Base-by-base conservation (phyloP, 2,113 vertebrate species). In the Ammodytes dubius region DNA sequence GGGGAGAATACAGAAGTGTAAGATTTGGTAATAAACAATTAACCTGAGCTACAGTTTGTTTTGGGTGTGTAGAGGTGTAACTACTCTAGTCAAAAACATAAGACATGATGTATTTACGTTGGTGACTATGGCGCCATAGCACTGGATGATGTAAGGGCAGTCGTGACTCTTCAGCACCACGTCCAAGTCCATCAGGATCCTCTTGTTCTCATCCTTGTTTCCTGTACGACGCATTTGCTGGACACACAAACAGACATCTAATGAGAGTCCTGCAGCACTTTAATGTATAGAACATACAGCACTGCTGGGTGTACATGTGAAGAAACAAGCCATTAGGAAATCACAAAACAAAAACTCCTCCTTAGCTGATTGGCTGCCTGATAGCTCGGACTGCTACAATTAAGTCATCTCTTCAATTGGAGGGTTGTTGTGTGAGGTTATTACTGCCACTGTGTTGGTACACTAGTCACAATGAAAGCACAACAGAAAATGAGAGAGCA, bases 141-240 rank as follows among this genome's bases (percentile, higher is more conserved):
- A 98, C 93, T 98, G 97, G 54, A 99, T 98, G 56, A 99, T 99
- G 88, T 99, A 99, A 37, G 97, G 97, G 74, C 97, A 99, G 93
- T 99, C 97, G 0, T 99, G 97, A 87, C 97, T 98, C 91, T 99
- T 99, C 77, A 99, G 95, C 47, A 99, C 97, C 57, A 99, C 97
- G 0, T 99, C 97, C 87, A 99, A 89, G 87, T 99, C 97, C 97
- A 99, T 99, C 59, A 99, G 92, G 83, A 99, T 99, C 72, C 97
- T 91, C 84, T 99, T 99, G 88, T 99, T 99, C 93, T 99, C 97
- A 3, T 98, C 97, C 84, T 97, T 97, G 87, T 99, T 99, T 83
- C 97, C 97, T 0, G 97, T 98, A 70, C 97, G 96, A 43, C 97
- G 95, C 97, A 99, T 99, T 97, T 99, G 97, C 97, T 98, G 93